Conservation (phyloP, 1,140 invertebrate species). For the Bradysia coprophila region DNA sequence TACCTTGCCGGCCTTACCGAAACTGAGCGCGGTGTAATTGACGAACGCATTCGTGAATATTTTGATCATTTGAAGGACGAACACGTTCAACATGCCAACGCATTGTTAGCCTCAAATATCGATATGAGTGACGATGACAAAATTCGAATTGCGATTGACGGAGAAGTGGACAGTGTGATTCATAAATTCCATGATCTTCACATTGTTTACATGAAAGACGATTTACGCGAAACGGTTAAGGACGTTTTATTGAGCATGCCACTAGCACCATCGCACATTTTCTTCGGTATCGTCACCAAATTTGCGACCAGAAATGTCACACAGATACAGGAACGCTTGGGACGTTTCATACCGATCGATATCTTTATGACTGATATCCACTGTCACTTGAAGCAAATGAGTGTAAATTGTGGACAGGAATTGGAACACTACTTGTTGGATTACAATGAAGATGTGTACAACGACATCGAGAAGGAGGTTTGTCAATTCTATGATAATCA, state of each 20-base stretch:
- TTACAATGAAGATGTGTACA: no score
- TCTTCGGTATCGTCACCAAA: background rate
- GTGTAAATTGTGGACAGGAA: background rate
- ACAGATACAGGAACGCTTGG: background rate
- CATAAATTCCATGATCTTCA: background rate
- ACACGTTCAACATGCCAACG: background rate
- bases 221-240: background rate
- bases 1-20: no score
- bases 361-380: background rate
- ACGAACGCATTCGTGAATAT: background rate
- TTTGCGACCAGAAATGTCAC: background rate
- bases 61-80: background rate
- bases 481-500: no score
- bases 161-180: background rate
- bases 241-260: background rate
- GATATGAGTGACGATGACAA: background rate
- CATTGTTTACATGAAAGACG: background rate
- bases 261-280: background rate
- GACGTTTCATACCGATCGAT: background rate
- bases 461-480: no score
- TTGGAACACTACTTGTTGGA: no score
- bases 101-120: background rate
- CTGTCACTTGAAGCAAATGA: background rate
- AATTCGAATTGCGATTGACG: background rate
- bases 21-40: background rate